These are phyloP conservation scores for Herminia tarsipennalis DNA, from an alignment of 2,888 invertebrate genomes.

Conservation along the genomic window DNA sequence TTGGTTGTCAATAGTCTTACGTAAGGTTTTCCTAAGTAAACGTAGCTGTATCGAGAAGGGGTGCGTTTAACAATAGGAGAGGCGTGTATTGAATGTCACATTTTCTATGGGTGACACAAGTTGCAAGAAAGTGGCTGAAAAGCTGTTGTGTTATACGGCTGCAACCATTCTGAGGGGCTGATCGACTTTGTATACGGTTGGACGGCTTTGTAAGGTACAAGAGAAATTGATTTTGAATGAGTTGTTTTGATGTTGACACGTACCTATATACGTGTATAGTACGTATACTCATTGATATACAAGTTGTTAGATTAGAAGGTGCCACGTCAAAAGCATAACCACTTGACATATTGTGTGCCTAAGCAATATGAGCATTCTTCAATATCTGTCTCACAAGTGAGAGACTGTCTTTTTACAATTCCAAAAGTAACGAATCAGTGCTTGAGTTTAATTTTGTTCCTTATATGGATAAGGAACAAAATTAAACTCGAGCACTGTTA, in stretches of 20 bases:
- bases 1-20: conserved; percentile 1
- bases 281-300: neutral
- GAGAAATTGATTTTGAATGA: conserved; percentile 20
- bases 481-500: conserved; percentile 28
- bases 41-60: conserved; percentile 44
- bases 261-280: neutral
- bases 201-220: conserved; percentile 9
- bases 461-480: too few relatives aligned
- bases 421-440: too few relatives aligned
- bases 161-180: conserved; percentile 23
- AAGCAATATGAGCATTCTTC: too few relatives aligned
- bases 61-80: conserved; percentile 49
- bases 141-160: conserved; percentile 37
- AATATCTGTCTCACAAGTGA: neutral
- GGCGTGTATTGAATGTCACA: conserved; percentile 52
- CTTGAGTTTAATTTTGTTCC: too few relatives aligned
- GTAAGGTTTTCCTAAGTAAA: conserved; percentile 34
- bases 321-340: too few relatives aligned
- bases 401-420: too few relatives aligned
- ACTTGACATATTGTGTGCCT: too few relatives aligned
- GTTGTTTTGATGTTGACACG: conserved; percentile 1
- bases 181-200: conserved; percentile 25
- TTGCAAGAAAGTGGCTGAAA: conserved; percentile 49
- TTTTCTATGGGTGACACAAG: conserved; percentile 52
- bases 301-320: neutral